These are phyloP conservation scores for Platycheirus rosarum DNA, from an alignment of 2,888 invertebrate species.

Conservation along the genomic window DNA sequence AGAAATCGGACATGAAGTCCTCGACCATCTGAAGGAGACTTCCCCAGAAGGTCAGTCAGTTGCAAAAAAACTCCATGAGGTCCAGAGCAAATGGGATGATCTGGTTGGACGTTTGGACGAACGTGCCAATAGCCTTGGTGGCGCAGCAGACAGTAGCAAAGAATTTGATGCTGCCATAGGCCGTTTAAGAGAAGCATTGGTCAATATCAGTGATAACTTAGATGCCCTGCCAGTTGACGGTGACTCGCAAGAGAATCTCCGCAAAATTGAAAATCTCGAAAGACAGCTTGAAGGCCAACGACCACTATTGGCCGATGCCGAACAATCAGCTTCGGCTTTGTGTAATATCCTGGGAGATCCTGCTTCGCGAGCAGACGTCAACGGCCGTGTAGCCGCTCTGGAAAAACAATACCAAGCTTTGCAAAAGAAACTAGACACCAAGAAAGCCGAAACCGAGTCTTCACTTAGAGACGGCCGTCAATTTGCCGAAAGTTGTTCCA, in stretches of 20 bases:
- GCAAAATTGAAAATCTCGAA: conserved; percentile 94
- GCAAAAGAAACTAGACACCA: conserved; percentile 94
- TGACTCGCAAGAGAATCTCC: conserved; percentile 93
- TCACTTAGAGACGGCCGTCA: conserved; percentile 93
- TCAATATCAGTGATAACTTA: conserved; percentile 92
- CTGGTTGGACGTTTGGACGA: conserved; percentile 91
- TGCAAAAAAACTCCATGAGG: conserved; percentile 87
- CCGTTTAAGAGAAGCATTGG: conserved; percentile 92
- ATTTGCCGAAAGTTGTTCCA: conserved; percentile 93
- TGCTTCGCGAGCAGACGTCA: conserved; percentile 94
- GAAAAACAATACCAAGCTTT: conserved; percentile 93
- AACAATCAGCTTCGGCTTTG: conserved; percentile 94
- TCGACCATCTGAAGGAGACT: conserved; percentile 85
- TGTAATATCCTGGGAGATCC: conserved; percentile 95
- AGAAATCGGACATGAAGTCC: conserved; percentile 90
- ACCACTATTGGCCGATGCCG: conserved; percentile 93
- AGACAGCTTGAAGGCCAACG: conserved; percentile 94
- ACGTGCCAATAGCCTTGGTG: conserved; percentile 93
- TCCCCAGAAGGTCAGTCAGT: conserved; percentile 87
- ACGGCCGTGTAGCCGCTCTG: conserved; percentile 92
- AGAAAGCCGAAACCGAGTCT: conserved; percentile 95
- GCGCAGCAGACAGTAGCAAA: conserved; percentile 95
- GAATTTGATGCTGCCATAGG: conserved; percentile 95
- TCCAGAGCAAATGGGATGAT: conserved; percentile 92
- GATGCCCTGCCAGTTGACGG: conserved; percentile 91